Conservation (phyloP, 2,888 invertebrate genomes). For the Cylindroiulus punctatus region DNA sequence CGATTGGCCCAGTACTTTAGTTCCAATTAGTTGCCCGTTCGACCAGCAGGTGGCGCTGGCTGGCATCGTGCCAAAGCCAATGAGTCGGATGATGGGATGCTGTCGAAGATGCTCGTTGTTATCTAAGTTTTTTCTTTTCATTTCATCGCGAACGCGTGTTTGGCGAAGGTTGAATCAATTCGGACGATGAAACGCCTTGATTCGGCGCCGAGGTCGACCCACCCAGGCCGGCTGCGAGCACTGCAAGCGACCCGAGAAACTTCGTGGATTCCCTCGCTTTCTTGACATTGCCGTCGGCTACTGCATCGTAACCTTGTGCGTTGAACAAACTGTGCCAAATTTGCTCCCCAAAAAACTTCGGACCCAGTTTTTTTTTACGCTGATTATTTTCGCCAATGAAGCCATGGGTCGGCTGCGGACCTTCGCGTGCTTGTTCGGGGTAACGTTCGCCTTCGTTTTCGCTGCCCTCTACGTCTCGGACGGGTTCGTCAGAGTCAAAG, state of each 20-base stretch:
- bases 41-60: neutral
- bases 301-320: conserved; percentile 2
- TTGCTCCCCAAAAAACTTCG: neutral
- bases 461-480: conserved; percentile 3
- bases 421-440: neutral
- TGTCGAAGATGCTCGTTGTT: neutral
- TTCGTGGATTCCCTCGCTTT: neutral
- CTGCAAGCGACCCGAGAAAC: neutral
- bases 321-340: conserved; percentile 3
- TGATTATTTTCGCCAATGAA: neutral
- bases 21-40: neutral
- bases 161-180: conserved; percentile 19
- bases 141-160: neutral
- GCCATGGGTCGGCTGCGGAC: neutral
- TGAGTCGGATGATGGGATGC: neutral
- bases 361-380: neutral
- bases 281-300: conserved; percentile 5
- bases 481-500: neutral
- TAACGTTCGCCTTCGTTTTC: neutral
- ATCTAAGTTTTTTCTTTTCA: conserved; percentile 31
- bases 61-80: neutral
- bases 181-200: neutral
- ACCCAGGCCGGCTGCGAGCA: neutral
- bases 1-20: neutral
- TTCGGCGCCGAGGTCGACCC: conserved; percentile 3